These are phyloP conservation scores for Megastigmus dorsalis DNA, from an alignment of 2,888 invertebrate genomes.

Conservation along the genomic window DNA sequence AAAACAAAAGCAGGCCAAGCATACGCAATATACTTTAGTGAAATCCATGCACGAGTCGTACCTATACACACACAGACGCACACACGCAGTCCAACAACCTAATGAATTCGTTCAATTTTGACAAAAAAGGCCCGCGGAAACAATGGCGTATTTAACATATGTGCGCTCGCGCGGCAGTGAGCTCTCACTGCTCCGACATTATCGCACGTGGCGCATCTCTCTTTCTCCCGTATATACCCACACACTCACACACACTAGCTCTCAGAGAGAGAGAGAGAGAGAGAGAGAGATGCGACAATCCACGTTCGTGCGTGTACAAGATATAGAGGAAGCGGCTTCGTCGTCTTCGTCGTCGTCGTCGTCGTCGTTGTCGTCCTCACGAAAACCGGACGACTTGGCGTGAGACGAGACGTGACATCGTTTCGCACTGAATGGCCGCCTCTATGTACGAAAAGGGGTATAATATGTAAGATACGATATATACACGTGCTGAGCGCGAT, in stretches of 20 bases:
- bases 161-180: neutral
- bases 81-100: neutral
- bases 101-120: slow-evolving; percentile 43
- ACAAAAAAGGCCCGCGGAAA: slow-evolving; percentile 39
- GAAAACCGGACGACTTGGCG: slow-evolving; percentile 48
- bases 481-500: neutral
- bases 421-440: slow-evolving; percentile 54
- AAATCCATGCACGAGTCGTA: no score
- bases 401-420: slow-evolving; percentile 56
- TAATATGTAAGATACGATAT: neutral
- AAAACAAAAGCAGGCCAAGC: slow-evolving; percentile 27
- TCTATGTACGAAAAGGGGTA: no score
- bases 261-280: neutral
- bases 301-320: neutral
- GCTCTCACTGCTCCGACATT: neutral
- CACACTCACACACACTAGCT: no score
- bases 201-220: slow-evolving; percentile 36
- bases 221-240: no score
- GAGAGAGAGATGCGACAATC: slow-evolving; percentile 3
- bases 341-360: neutral
- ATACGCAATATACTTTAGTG: no score
- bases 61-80: no score
- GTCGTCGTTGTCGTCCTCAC: neutral
- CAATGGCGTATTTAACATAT: slow-evolving; percentile 46
- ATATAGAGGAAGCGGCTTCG: slow-evolving; percentile 1